Evolutionary conservation across 2,888 invertebrate genomes (phyloP).

Genomic region (Watsonalla binaria): DNA sequence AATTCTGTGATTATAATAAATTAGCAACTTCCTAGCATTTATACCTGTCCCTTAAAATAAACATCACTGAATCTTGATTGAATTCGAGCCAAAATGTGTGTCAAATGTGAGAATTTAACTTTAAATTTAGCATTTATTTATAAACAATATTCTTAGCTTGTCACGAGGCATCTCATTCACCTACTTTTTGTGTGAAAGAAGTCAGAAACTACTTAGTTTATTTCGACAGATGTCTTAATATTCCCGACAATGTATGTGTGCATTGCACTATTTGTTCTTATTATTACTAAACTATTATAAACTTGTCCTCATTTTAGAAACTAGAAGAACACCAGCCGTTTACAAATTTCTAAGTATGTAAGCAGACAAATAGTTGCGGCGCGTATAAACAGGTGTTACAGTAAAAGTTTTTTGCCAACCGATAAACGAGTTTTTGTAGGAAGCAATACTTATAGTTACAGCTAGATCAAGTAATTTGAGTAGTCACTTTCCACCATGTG

Average conservation of each 20-base stretch:
- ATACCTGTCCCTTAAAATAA: not conserved
- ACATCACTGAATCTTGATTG: not conserved
- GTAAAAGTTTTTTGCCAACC: not conserved
- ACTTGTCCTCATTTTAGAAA: not conserved
- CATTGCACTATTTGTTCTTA: not conserved
- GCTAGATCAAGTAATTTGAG: slow-evolving; percentile 1
- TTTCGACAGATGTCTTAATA: not conserved
- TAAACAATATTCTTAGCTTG: not conserved
- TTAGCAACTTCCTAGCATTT: too few relatives aligned
- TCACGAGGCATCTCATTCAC: not conserved
- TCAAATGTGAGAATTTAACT: not conserved
- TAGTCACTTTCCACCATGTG: slow-evolving; percentile 58
- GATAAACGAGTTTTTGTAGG: too few relatives aligned
- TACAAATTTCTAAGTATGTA: too few relatives aligned
- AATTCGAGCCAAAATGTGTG: not conserved
- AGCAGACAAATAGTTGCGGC: too few relatives aligned
- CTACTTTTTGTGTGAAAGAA: not conserved
- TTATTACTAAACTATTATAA: not conserved
- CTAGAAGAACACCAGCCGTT: too few relatives aligned
- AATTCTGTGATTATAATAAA: too few relatives aligned
- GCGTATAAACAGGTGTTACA: too few relatives aligned
- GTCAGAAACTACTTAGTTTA: not conserved
- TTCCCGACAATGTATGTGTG: not conserved
- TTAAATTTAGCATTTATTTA: too few relatives aligned
- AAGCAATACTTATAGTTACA: not conserved